phyloP scores from a whole-genome alignment of 53 echinoderm and acorn worm species.

The Actinopyga echinites region DNA sequence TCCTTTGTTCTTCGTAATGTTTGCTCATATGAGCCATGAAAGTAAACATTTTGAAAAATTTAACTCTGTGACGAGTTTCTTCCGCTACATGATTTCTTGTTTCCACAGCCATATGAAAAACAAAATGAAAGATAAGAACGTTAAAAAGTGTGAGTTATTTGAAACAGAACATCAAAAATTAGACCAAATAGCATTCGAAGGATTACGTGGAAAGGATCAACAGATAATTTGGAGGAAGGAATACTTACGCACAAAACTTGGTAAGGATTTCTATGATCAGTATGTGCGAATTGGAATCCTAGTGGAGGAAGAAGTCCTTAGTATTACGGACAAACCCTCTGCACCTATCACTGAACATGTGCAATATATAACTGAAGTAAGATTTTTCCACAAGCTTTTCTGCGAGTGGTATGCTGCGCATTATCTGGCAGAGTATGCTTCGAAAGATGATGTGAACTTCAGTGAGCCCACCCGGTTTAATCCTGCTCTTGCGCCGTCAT shows the following conservation, averaged over 20 bases:
- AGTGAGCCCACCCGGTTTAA: no score
- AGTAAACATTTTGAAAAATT: neutral
- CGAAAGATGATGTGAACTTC: no score
- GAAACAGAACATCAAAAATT: neutral
- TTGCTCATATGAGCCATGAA: constrained; percentile 11
- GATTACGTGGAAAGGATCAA: neutral
- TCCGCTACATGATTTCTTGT: constrained; percentile 11
- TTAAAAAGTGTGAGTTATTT: neutral
- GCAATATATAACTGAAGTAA: no score
- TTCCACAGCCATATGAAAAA: constrained; percentile 3
- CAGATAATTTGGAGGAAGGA: neutral
- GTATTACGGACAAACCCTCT: no score
- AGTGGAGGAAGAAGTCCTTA: neutral
- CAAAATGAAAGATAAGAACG: neutral
- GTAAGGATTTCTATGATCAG: neutral
- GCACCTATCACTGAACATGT: no score
- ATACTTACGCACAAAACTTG: neutral
- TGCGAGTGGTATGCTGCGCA: no score
- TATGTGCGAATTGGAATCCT: neutral
- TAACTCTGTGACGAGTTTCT: constrained; percentile 7
- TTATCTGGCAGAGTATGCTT: no score
- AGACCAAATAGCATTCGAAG: neutral
- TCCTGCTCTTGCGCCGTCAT: no score
- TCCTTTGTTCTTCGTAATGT: constrained; percentile 20
- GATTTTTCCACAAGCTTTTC: no score